A percentile compares a stretch with the other conserved stretches of the same genome.
phyloP scores from a whole-genome alignment of 2,113 vertebrate genomes.

The Gobio gobio region DNA sequence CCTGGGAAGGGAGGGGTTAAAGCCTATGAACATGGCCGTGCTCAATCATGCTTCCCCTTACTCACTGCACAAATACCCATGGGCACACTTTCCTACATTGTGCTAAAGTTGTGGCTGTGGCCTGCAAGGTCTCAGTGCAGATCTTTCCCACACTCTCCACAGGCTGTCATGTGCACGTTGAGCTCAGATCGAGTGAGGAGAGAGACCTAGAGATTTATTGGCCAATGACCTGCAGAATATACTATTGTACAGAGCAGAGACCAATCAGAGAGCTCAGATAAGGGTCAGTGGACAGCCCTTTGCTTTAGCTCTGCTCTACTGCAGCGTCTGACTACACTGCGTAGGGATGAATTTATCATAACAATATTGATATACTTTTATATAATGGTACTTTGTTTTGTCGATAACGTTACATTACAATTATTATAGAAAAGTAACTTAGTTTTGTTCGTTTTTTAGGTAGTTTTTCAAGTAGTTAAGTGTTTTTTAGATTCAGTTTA shows the following conservation, averaged over 20 bases:
- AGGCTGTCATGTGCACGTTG: slow-evolving; percentile 2
- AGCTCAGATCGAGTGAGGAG: slow-evolving; percentile 19
- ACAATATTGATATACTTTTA: background rate
- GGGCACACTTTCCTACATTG: slow-evolving; percentile 41
- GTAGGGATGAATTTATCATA: background rate
- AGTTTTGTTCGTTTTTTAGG: background rate
- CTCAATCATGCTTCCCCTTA: slow-evolving; percentile 46
- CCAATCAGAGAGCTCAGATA: slow-evolving; percentile 2
- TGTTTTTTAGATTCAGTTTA: background rate
- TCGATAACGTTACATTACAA: background rate
- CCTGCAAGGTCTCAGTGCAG: slow-evolving; percentile 17
- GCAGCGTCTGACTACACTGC: background rate
- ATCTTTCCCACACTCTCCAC: slow-evolving; percentile 59
- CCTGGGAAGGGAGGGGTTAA: slow-evolving; percentile 35
- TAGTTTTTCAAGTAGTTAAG: too few relatives aligned
- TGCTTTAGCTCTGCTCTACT: background rate
- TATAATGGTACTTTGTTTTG: background rate
- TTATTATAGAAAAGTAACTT: background rate
- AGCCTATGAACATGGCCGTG: background rate
- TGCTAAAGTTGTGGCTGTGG: slow-evolving; percentile 29
- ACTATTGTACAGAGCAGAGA: background rate
- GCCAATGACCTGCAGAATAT: background rate
- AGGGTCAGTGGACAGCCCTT: background rate
- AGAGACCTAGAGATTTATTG: background rate
- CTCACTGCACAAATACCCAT: slow-evolving; percentile 49